Evolutionary conservation across 2,888 invertebrate genomes (phyloP), one percentile per base, ranked within the genome.

Genomic region (Hydriomena furcata): DNA sequence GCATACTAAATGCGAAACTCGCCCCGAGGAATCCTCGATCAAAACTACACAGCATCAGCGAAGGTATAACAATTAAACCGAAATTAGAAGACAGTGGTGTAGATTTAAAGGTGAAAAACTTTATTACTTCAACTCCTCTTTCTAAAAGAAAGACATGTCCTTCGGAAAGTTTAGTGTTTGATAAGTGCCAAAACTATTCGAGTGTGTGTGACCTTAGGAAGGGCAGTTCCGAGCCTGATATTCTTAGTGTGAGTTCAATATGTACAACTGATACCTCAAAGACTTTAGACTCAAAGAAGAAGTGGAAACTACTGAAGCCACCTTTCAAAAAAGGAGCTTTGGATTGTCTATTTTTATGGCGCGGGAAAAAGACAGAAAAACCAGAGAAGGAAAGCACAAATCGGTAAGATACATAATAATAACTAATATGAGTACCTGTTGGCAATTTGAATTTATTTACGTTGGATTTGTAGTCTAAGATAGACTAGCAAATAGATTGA

Each of bases 261-360:
- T 68, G 69, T 43, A 73, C 79, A 27, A 61, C 76, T 52, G 71
- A 71, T 38, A 65, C 74, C 12, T 61, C 72, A 37, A 86, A 79
- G 59, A 84, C 79, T 52, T 65, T 79, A 8, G 82, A 84, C 40
- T 69, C 74, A 41, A 82, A 79, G 58, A 90, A 82, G 57, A 73
- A 79, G 49, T 87, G 83, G 84, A 87, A 79, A 55, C 62, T 84
- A 47, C 63, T 87, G 23, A 86, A 79, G 58, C 82, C 82, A 5
- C 79, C 80, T 0, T 84, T 88, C 59, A 76, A 76, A 40, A 91
- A 85, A 71, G 82, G 82, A 23, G 73, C 86, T 24, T 84, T 91
- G 55, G 87, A 88, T 64, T 87, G 86, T 64, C 70, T 91, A 61
- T 66, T 90, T 27, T 75, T 76, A 30, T 91, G 90, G 90, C 84